Base-by-base conservation (phyloP, 1,140 invertebrate species). In the Xylocopa sonorina region DNA sequence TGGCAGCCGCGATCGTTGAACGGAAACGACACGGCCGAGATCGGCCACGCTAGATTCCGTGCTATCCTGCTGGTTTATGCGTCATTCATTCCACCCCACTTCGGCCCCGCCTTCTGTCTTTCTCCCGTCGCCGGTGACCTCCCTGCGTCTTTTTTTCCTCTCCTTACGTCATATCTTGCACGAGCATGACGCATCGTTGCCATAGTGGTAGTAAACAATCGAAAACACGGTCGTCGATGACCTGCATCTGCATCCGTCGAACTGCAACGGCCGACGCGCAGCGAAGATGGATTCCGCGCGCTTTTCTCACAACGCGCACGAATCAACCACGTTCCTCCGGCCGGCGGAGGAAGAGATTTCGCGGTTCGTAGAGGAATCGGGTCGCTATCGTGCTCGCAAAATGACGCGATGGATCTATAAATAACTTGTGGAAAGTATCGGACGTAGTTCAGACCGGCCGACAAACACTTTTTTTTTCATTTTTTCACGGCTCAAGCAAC, bases 61-160 rank as follows among this genome's bases (percentile, higher is more conserved):
- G 14, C n/a, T 76, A 57, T 67, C 63, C 38, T 43, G 29, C 74
- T 24, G n/a, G 51, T 60, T 50, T 38, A 78, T 69, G 75, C 75
- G 75, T 71, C 75, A 60, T 60, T 78, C 75, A 18, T 50, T 18
- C 64, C 38, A 43, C 21, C 41, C 51, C 41, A n/a, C 27, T 32
- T 0, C 24, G 18, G 14, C 12, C 7, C 18, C 10, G 0, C 48
- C 27, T 18, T 32, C 34, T 43, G 5, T 41, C 16, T 34, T 24
- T 43, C 53, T 34, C 51, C n/a, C 51, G 43, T 51, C 34, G 16
- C 16, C 7, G 21, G 38, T 3, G 12, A 46, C 5, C 43, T 57
- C 12, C 16, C 51, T 24, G 4, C 27, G 1, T 4, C n/a, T 16
- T 18, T 21, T 32, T 29, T 46, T 9, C 16, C 24, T 9, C 16